Conservation (phyloP, 2,888 invertebrate genomes). For the Slavum lentiscoides region DNA sequence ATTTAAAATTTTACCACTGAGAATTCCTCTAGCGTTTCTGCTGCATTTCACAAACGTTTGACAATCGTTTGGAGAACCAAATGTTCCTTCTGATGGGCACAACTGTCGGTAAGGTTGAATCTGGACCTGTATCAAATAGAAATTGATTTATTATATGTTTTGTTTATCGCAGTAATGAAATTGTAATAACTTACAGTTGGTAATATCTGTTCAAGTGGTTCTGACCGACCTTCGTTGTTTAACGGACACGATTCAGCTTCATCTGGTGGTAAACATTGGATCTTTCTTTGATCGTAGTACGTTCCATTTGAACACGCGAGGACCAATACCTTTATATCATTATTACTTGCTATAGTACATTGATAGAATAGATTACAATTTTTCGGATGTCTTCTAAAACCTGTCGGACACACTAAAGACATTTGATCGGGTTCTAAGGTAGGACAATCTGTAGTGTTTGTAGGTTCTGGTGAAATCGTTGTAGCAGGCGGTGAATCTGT, state of each 20-base stretch:
- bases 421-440: slow-evolving; percentile 72
- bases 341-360: slow-evolving; percentile 69
- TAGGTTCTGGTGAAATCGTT: slow-evolving; percentile 54
- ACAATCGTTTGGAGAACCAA: slow-evolving; percentile 72
- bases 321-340: slow-evolving; percentile 74
- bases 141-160: neutral
- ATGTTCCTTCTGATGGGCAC: slow-evolving; percentile 72
- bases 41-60: slow-evolving; percentile 73
- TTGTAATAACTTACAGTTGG: slow-evolving; percentile 38
- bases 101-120: slow-evolving; percentile 64
- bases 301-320: slow-evolving; percentile 78
- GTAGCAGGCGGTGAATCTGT: slow-evolving; percentile 55
- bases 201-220: slow-evolving; percentile 8
- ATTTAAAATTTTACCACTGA: slow-evolving; percentile 55
- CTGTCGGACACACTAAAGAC: slow-evolving; percentile 77
- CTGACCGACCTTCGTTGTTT: slow-evolving; percentile 17
- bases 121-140: slow-evolving; percentile 66
- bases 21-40: slow-evolving; percentile 62
- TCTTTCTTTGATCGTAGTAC: slow-evolving; percentile 73
- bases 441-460: slow-evolving; percentile 59
- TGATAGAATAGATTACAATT: slow-evolving; percentile 84
- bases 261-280: slow-evolving; percentile 72
- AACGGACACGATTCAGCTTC: slow-evolving; percentile 58
- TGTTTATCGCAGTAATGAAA: slow-evolving; percentile 2
- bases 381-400: slow-evolving; percentile 80